These are phyloP conservation scores for Taeniopygia guttata DNA, from an alignment of 2,797 vertebrate species.

Conservation along the genomic window DNA sequence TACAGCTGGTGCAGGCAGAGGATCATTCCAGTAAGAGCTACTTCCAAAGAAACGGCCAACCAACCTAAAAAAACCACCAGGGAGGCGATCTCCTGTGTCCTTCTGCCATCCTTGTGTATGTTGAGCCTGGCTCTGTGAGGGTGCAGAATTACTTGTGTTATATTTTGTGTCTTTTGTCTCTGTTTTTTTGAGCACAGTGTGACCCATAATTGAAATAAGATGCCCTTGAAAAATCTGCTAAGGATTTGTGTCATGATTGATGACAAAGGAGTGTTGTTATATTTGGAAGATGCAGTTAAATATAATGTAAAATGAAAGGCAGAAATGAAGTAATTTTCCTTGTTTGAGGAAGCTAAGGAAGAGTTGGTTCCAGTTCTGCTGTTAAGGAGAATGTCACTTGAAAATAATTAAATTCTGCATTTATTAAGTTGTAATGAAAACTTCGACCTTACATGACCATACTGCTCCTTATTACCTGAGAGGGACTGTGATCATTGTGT, in stretches of 20 bases:
- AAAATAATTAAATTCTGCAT: neutral
- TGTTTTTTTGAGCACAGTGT: neutral
- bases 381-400: neutral
- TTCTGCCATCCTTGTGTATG: neutral
- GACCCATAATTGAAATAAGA: neutral
- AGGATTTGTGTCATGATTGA: neutral
- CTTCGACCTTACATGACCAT: neutral
- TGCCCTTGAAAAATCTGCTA: neutral
- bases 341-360: neutral
- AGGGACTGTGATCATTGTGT: neutral
- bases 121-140: neutral
- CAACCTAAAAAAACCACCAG: accelerated
- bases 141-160: neutral
- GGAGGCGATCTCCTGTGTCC: neutral
- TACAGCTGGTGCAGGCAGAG: neutral
- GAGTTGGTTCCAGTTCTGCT: neutral
- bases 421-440: neutral
- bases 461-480: neutral
- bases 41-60: neutral
- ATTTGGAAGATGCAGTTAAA: neutral
- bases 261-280: neutral
- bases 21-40: neutral
- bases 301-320: neutral
- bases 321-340: neutral
- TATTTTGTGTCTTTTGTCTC: neutral